Base-by-base conservation (phyloP, 23 tunicate species). In the Clavelina lepadiformis region DNA sequence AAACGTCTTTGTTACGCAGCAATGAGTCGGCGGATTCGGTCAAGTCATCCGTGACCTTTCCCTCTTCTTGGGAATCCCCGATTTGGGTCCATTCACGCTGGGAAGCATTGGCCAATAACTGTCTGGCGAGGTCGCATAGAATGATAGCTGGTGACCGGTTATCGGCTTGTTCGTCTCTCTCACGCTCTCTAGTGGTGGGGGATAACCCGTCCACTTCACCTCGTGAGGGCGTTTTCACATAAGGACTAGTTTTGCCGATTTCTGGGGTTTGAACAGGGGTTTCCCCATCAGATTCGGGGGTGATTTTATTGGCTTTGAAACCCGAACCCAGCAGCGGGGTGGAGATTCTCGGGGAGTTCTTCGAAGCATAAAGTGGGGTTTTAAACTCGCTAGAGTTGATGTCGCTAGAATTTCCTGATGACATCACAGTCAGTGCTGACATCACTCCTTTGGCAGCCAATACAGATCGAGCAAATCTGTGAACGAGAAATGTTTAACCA, bases 351-450 rank as follows among this genome's bases (percentile, higher is more conserved):
- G 82, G 82, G 27, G 82, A 76, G 66, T 65, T 76, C 31, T 53
- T 54, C 18, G 23, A 5, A 19, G 54, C 32, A 29, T 63, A 55
- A n/a, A 76, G 66, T 27, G 82, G 82, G n/a, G 82, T 76, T 56
- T 76, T 76, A 53, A 76, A 76, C 66, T 76, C 82, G 71, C 63
- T 75, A 8, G 71, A 53, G 38, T 33, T 53, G 41, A 38, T 66
- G 5, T 57, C 22, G 30, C 47, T 47, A 2, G 33, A 41, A 26
- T 46, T 18, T 3, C 54, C 31, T 33, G 73, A 46, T 2, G 80
- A 63, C 65, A 76, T 46, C 2, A 76, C 82, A 25, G 82, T 31
- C 5, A 76, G 31, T 6, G 73, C 82, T 23, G 82, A 65, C 5
- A 76, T 25, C 22, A 76, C 61, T 34, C 82, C 82, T 55, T 65